phyloP scores from a whole-genome alignment of 1,140 invertebrate species.

The Riptortus pedestris region DNA sequence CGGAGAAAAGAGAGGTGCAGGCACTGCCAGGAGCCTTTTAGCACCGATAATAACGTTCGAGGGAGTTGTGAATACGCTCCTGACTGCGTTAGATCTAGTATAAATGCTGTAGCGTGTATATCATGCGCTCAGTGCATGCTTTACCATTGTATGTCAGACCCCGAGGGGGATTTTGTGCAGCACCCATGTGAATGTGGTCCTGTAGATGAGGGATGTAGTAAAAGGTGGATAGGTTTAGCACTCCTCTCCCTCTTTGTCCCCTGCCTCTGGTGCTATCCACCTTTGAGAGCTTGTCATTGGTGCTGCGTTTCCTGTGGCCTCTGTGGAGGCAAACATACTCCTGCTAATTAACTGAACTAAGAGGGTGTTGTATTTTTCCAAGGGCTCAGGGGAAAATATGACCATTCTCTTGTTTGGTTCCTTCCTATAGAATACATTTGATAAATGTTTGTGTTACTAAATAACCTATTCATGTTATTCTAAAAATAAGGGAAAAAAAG shows the following conservation, averaged over 20 bases:
- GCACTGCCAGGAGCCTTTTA: slow-evolving; percentile 61
- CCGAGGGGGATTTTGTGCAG: slow-evolving; percentile 64
- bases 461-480: slow-evolving; percentile 10
- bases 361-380: slow-evolving; percentile 19
- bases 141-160: slow-evolving; percentile 85
- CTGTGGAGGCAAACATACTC: slow-evolving; percentile 73
- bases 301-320: slow-evolving; percentile 65
- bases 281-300: slow-evolving; percentile 70
- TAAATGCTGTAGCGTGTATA: slow-evolving; percentile 74
- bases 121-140: slow-evolving; percentile 76
- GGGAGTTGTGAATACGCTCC: slow-evolving; percentile 83
- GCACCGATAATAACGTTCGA: slow-evolving; percentile 63
- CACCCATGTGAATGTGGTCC: slow-evolving; percentile 66
- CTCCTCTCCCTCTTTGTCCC: slow-evolving; percentile 79
- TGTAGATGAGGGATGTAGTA: slow-evolving; percentile 47
- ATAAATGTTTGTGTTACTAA: slow-evolving; percentile 17
- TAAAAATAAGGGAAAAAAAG: slow-evolving; percentile 1
- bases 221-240: slow-evolving; percentile 70
- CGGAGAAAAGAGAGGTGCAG: slow-evolving; percentile 39
- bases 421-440: not conserved
- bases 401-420: slow-evolving; percentile 8
- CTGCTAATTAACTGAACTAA: slow-evolving; percentile 41
- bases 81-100: slow-evolving; percentile 66
- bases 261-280: slow-evolving; percentile 87
- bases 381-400: slow-evolving; percentile 20